Percentiles rank a stretch among this genome's conserved stretches.
Conservation (phyloP, 2,113 vertebrate genomes). For the Xiphorhynchus elegans region DNA sequence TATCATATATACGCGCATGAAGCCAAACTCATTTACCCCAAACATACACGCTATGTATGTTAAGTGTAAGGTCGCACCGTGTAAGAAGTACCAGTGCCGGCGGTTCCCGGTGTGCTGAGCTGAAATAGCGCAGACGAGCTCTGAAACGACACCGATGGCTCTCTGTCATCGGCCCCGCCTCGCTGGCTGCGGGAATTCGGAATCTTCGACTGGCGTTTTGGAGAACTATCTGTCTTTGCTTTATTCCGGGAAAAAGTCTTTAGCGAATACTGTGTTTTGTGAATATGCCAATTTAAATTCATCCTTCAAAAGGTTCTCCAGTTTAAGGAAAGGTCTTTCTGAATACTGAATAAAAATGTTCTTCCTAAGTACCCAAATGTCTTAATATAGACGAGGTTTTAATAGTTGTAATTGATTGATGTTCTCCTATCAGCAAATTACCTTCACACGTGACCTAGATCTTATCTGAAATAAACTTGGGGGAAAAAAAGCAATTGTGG, state of each 20-base stretch:
- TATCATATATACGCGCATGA: accelerated
- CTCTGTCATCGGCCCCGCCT: neutral
- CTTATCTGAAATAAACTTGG: neutral
- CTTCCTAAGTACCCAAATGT: neutral
- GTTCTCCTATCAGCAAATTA: neutral
- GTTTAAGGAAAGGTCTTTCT: neutral
- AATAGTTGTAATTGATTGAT: neutral
- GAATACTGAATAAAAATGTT: neutral
- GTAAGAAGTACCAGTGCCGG: neutral
- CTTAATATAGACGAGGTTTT: neutral
- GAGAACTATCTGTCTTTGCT: neutral
- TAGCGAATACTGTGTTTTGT: neutral
- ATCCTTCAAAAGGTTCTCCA: neutral
- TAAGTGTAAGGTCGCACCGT: too few species aligned
- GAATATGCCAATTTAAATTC: neutral
- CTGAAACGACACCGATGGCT: too few species aligned
- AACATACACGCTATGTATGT: accelerated
- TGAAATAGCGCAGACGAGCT: too few species aligned
- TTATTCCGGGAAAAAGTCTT: neutral
- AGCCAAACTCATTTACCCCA: neutral
- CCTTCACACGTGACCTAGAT: neutral
- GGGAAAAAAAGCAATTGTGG: neutral
- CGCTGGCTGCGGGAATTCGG: neutral
- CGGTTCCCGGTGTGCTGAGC: neutral
- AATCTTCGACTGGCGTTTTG: neutral